These are phyloP conservation scores for Bellardia pandia DNA, from an alignment of 2,888 invertebrate species.

Conservation along the genomic window DNA sequence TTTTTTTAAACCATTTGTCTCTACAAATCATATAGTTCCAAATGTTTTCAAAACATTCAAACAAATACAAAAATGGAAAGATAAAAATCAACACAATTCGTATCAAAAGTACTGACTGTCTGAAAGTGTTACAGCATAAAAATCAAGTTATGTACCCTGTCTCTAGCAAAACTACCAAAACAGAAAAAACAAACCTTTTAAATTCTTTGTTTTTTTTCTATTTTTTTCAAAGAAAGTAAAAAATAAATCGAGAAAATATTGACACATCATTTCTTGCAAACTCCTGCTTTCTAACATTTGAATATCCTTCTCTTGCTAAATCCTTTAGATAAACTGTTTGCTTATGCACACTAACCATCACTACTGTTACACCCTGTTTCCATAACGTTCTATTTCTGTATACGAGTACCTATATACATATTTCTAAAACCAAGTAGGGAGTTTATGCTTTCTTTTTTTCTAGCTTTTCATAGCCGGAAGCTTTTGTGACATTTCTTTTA, in stretches of 20 bases:
- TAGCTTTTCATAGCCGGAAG: conserved; percentile 66
- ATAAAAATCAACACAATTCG: conserved; percentile 18
- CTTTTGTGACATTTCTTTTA: conserved; percentile 71
- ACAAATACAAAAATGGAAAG: conserved; percentile 16
- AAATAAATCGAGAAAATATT: conserved; percentile 63
- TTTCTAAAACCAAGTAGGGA: conserved; percentile 18
- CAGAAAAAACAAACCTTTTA: conserved; percentile 31
- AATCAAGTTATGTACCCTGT: conserved; percentile 49
- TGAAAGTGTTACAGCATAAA: conserved; percentile 67
- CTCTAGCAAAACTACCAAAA: conserved; percentile 30
- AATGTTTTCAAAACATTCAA: conserved; percentile 42
- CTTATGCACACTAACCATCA: conserved; percentile 29
- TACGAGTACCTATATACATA: not conserved
- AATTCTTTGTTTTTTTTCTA: conserved; percentile 23
- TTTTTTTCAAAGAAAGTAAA: conserved; percentile 18
- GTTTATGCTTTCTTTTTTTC: not conserved
- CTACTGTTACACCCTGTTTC: not conserved
- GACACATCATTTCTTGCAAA: conserved; percentile 67
- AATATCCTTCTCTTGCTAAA: conserved; percentile 45
- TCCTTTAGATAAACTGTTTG: conserved; percentile 70
- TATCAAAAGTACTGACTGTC: conserved; percentile 29
- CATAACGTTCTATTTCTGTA: not conserved
- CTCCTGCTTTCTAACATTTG: conserved; percentile 18
- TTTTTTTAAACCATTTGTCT: conserved; percentile 47
- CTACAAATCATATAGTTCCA: conserved; percentile 48